These are phyloP conservation scores for Sciurus carolinensis DNA, from an alignment of 2,797 vertebrate species.

Conservation along the genomic window DNA sequence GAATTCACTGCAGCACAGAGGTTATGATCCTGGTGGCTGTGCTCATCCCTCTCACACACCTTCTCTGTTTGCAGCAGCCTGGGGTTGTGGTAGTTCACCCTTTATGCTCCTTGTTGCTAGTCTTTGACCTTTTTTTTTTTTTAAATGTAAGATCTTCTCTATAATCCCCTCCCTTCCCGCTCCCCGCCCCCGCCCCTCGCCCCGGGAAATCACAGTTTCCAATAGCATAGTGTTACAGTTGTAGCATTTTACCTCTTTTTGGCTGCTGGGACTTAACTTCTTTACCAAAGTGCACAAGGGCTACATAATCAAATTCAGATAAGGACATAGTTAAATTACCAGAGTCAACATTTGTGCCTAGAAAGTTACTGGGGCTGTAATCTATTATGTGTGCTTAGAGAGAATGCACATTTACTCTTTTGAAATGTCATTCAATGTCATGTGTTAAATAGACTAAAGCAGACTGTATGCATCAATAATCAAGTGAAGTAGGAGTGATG, in stretches of 20 bases:
- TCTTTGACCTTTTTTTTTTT: not conserved
- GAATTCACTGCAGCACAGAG: not conserved
- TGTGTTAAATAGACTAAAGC: conserved; percentile 56
- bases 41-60: not conserved
- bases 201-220: not conserved
- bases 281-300: conserved; percentile 37
- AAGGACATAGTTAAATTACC: conserved; percentile 62
- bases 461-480: conserved; percentile 27
- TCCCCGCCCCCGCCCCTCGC: not conserved
- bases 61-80: not conserved
- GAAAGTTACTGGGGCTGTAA: conserved; percentile 40
- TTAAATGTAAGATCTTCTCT: conserved; percentile 1
- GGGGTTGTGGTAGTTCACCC: not conserved
- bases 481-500: conserved; percentile 14
- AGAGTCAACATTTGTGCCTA: conserved; percentile 68
- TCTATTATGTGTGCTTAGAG: conserved; percentile 68
- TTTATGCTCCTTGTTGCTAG: not conserved
- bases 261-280: not conserved
- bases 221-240: not conserved
- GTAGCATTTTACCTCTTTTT: conserved; percentile 18
- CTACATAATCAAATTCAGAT: conserved; percentile 63
- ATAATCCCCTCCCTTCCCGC: not conserved
- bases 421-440: conserved; percentile 70
- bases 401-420: conserved; percentile 69
- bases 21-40: accelerated